Conservation (phyloP, 1,140 invertebrate species). For the Scaptodrosophila lebanonensis region DNA sequence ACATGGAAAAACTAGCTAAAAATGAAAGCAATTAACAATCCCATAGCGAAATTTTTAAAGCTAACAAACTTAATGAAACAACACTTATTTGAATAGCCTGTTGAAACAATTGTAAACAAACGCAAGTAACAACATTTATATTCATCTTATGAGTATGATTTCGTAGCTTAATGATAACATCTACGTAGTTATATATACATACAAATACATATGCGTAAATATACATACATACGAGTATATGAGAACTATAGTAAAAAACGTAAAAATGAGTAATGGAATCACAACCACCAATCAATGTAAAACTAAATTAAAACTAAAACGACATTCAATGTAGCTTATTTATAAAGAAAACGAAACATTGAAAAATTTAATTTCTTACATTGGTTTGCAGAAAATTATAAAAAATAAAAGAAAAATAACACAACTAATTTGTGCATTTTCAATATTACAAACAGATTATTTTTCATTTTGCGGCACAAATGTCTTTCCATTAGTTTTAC, state of each 20-base stretch:
- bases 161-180: conserved; percentile 64
- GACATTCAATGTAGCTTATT: conserved; percentile 73
- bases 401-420: conserved; percentile 36
- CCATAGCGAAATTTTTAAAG: conserved; percentile 67
- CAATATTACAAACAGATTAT: neutral
- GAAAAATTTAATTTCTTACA: conserved; percentile 70
- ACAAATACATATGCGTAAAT: conserved; percentile 43
- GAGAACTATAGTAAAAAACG: conserved; percentile 55
- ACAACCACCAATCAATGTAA: conserved; percentile 75
- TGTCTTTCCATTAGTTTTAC: no score
- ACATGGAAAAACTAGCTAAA: conserved; percentile 54
- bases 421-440: conserved; percentile 1
- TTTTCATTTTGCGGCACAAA: no score
- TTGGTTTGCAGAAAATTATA: conserved; percentile 69
- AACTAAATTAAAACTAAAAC: conserved; percentile 62
- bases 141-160: conserved; percentile 68
- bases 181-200: conserved; percentile 55
- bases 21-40: conserved; percentile 66
- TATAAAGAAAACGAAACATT: conserved; percentile 50
- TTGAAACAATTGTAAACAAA: conserved; percentile 42
- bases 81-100: conserved; percentile 44
- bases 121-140: conserved; percentile 41
- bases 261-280: conserved; percentile 70
- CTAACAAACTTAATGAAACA: conserved; percentile 31
- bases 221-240: conserved; percentile 46